A percentile compares a stretch with the other conserved stretches of the same genome.
phyloP scores from a whole-genome alignment of 2,113 vertebrate species.

The Seriola aureovittata region DNA sequence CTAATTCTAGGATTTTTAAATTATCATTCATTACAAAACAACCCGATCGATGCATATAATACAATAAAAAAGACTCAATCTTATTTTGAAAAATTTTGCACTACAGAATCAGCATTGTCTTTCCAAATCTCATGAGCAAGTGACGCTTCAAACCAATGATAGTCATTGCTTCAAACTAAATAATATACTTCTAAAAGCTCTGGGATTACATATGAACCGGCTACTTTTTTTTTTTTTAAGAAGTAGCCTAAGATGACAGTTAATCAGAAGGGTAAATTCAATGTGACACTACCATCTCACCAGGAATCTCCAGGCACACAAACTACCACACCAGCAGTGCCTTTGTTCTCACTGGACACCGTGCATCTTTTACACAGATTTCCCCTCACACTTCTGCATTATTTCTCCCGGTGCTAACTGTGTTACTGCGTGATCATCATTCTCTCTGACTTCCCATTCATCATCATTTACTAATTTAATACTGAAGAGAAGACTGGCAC shows the following conservation, averaged over 20 bases:
- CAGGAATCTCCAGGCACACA: neutral
- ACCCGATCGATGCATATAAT: neutral
- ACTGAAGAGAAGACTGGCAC: constrained; percentile 44
- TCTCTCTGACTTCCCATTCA: constrained; percentile 65
- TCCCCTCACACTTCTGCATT: constrained; percentile 38
- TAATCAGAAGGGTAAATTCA: neutral
- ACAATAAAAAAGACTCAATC: too few species aligned
- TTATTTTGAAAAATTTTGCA: neutral
- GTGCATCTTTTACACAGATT: constrained; percentile 17
- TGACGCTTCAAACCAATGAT: neutral
- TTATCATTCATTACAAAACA: neutral
- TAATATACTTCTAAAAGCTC: neutral
- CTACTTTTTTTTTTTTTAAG: neutral
- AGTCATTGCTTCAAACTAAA: neutral
- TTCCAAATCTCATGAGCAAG: neutral
- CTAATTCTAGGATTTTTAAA: neutral
- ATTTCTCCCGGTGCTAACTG: constrained; percentile 29
- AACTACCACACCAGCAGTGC: neutral
- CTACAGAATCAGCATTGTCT: neutral
- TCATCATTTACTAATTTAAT: constrained; percentile 73
- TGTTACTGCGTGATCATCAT: constrained; percentile 52
- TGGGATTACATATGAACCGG: neutral
- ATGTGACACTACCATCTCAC: neutral
- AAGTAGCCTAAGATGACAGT: neutral
- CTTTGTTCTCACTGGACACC: neutral